A percentile compares a stretch with the other conserved stretches of the same genome.
phyloP scores from a whole-genome alignment of 2,797 vertebrate species.

The Xyrichtys novacula region DNA sequence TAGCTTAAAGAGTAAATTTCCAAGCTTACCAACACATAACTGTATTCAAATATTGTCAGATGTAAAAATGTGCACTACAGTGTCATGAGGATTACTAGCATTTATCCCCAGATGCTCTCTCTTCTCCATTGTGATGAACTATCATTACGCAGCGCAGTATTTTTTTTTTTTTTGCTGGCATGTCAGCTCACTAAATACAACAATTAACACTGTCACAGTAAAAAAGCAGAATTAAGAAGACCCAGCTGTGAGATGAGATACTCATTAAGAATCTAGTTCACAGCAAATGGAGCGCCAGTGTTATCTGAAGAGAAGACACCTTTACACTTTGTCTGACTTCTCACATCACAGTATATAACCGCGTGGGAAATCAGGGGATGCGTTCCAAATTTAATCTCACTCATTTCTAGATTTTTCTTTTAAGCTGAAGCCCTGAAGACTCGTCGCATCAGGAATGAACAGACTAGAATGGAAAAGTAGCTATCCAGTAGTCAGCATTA shows the following conservation, averaged over 20 bases:
- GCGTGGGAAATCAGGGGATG: constrained; percentile 57
- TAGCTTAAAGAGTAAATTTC: neutral
- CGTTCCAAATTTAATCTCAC: constrained; percentile 41
- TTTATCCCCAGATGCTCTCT: constrained; percentile 27
- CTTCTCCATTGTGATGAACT: constrained; percentile 22
- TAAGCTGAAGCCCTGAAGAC: constrained; percentile 37
- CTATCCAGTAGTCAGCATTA: constrained; percentile 22
- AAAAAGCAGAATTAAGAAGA: constrained; percentile 6
- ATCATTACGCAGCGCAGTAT: constrained; percentile 44
- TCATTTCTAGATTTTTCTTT: constrained; percentile 42
- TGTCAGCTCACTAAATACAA: constrained; percentile 56
- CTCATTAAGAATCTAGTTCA: constrained; percentile 51
- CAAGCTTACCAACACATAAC: neutral
- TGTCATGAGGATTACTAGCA: constrained; percentile 34
- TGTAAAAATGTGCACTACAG: constrained; percentile 6
- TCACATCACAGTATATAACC: constrained; percentile 34
- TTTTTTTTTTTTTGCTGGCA: constrained; percentile 12
- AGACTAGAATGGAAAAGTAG: constrained; percentile 6
- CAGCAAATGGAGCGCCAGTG: constrained; percentile 30
- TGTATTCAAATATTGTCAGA: constrained; percentile 8
- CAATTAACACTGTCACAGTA: constrained; percentile 49
- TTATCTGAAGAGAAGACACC: constrained; percentile 47
- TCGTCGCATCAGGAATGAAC: constrained; percentile 3
- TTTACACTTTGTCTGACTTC: constrained; percentile 43
- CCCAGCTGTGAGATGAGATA: constrained; percentile 48